Base-by-base conservation (phyloP, 2,113 vertebrate genomes). In the Loxodonta africana region DNA sequence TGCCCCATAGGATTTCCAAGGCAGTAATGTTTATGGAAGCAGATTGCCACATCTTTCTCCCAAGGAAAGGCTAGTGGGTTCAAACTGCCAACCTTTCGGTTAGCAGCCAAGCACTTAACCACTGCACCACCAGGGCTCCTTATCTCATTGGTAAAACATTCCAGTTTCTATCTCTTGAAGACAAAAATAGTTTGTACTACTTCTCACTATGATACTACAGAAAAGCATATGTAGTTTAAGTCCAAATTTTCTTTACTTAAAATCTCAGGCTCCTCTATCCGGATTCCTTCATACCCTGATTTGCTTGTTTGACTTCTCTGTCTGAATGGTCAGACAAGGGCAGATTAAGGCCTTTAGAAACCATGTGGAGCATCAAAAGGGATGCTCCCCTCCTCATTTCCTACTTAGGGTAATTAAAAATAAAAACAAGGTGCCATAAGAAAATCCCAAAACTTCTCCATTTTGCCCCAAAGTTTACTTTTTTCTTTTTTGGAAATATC, bases 401-500 rank as follows among this genome's bases (percentile, higher is more conserved):
- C 41, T 77, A 71, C 23, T 41, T 26, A 48, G 80, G 4, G 17
- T 51, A 51, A 81, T 76, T 41, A 78, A 57, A 85, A 95, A 63
- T 41, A 33, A 81, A 87, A 86, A 84, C n/a, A 63, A 8, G 41
- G 28, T 37, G 76, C 17, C 15, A 8, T 76, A 81, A 83, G 51
- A 77, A 83, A 86, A 21, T 15, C 25, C 67, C 1, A 21, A 17
- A n/a, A 51, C 14, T 83, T 88, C 44, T 89, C 73, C 12, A 48
- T 33, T 89, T 88, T 67, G n/a, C 17, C 1, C 8, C 60, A 44
- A 65, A 81, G 53, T 53, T 33, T 57, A 80, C 17, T 60, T 89
- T 41, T 11, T 17, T 15, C 4, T 48, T 51, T 82, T 86, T 78
- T 33, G 30, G 37, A 95, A 96, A 95, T 73, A 91, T 85, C 82